These are phyloP conservation scores for Pterobdella sp. DNA, from an alignment of 2,888 invertebrate species.

Conservation along the genomic window DNA sequence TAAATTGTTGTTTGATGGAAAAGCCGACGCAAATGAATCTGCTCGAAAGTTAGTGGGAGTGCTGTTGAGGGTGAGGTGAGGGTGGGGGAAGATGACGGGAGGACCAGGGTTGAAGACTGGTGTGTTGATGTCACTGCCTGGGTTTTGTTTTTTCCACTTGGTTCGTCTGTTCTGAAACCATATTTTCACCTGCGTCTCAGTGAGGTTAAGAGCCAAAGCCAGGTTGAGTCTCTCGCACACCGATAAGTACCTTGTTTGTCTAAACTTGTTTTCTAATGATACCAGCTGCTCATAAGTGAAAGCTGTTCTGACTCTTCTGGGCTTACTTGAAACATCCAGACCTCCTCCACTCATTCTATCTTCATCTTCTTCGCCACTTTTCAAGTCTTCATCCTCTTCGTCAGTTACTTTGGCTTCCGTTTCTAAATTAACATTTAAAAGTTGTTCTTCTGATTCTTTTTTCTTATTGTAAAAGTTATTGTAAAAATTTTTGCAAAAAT, in stretches of 20 bases:
- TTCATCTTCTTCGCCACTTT: background rate
- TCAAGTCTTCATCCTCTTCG: background rate
- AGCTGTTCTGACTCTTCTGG: conserved; percentile 72
- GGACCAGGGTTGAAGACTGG: conserved; percentile 35
- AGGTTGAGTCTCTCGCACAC: conserved; percentile 94
- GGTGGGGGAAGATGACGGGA: conserved; percentile 23
- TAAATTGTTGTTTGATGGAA: background rate
- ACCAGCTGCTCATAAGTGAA: conserved; percentile 96
- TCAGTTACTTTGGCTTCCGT: background rate
- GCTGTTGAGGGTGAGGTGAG: background rate
- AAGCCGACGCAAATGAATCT: background rate
- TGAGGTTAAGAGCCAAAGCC: conserved; percentile 83
- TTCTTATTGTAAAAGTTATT: conserved; percentile 5
- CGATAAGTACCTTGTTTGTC: conserved; percentile 82
- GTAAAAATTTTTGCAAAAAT: background rate
- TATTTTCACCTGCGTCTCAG: conserved; percentile 78
- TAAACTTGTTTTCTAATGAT: conserved; percentile 96
- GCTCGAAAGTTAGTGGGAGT: background rate
- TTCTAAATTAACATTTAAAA: background rate
- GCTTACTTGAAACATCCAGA: conserved; percentile 1
- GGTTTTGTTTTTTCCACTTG: conserved; percentile 99
- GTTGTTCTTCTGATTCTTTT: background rate
- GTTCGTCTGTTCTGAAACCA: conserved; percentile 66
- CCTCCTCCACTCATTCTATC: conserved; percentile 6
- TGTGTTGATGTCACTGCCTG: conserved; percentile 80